Base-by-base conservation (phyloP, 2,113 vertebrate genomes). In the Onychostruthus taczanowskii region DNA sequence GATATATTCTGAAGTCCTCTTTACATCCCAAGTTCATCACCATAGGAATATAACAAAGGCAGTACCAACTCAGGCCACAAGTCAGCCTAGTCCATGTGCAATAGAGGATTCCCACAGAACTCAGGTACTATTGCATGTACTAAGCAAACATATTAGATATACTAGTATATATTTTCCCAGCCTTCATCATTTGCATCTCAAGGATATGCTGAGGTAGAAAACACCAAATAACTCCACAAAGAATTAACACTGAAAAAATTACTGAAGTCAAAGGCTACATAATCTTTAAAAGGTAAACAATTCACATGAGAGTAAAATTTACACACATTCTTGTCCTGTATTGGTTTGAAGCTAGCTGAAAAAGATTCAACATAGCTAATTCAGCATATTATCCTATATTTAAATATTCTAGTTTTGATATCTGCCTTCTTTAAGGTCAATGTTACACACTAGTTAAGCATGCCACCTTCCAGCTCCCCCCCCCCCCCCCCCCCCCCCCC, bases 1-100 rank as follows among this genome's bases (percentile, higher is more conserved):
- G 22, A 58, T 28, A 27, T 5, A 31, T 27, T 50, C 44, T 64
- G 23, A 76, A 68, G 39, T 27, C 30, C 22, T 69, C 39, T 44
- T 28, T 8, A 69, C 44, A 77, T 50, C 7, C 31, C 33, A 50
- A 64, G 19, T 31, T 39, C 19, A 17, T 21, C 10, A 6, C 4
- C 0, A 0, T 13, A 84, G 52, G 19, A 39, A 39, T 10, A 2
- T 27, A 62, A 66, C 24, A 66, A 31, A 84, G 20, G 11, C 16
- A 64, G 13, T 28, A 61, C 7, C 46, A 66, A 50, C 52, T 46
- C 22, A 62, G n/a, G 19, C 27, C 37, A 58, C 21, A 49, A 23
- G 31, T 31, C 46, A 85, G 31, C 33, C 33, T 35, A 26, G 15
- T 22, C 9, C 35, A 30, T 6, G 9, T 20, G 9, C 46, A 74